These are phyloP conservation scores for Thysanoteuthis rhombus DNA, from an alignment of 2,888 invertebrate species.

Conservation along the genomic window DNA sequence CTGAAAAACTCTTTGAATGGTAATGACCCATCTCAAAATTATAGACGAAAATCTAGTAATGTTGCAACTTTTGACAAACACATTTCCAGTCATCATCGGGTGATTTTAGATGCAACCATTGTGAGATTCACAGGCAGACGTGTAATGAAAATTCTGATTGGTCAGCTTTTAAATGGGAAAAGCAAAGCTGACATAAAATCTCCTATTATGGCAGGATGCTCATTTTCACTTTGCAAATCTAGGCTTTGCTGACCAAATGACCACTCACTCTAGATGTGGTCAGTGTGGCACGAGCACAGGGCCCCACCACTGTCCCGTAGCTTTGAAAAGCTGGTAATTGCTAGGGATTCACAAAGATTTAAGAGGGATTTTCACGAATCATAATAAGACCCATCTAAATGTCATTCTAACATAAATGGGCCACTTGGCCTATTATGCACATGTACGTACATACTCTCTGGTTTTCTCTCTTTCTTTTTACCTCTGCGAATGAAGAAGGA, in stretches of 20 bases:
- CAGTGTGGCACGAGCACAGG: neutral
- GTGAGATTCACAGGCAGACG: neutral
- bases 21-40: too few species aligned
- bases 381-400: neutral
- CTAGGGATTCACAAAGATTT: neutral
- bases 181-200: neutral
- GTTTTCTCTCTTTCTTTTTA: too few species aligned
- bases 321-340: neutral
- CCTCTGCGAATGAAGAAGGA: too few species aligned
- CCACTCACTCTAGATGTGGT: neutral
- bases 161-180: neutral
- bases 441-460: neutral
- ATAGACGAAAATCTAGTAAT: neutral
- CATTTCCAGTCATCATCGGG: too few species aligned
- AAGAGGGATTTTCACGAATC: neutral
- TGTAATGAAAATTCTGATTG: neutral
- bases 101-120: too few species aligned
- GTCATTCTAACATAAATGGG: neutral
- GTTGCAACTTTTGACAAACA: too few species aligned
- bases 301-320: neutral
- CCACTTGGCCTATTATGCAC: neutral
- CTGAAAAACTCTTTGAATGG: too few species aligned
- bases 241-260: neutral
- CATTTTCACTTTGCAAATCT: neutral
- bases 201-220: neutral